phyloP scores from a whole-genome alignment of 2,797 vertebrate genomes.

The Smutsia gigantea region DNA sequence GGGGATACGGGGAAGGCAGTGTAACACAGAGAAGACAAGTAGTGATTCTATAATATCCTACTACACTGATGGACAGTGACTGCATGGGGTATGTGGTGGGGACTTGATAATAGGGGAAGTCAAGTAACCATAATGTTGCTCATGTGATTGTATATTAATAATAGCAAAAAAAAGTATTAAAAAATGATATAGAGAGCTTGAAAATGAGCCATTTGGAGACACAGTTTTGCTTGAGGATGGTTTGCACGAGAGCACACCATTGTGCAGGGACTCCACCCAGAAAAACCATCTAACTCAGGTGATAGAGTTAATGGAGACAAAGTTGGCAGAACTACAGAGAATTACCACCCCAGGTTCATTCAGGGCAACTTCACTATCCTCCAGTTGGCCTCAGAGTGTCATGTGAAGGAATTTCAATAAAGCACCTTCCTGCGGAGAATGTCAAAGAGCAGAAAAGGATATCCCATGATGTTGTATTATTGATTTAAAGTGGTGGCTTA shows the following conservation, averaged over 20 bases:
- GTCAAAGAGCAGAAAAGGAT: background rate
- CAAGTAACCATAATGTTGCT: no score
- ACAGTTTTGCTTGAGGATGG: constrained; percentile 31
- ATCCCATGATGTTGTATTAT: background rate
- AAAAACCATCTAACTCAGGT: background rate
- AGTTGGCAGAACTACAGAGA: background rate
- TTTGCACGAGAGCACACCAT: background rate
- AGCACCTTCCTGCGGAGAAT: background rate
- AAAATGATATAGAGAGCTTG: constrained; percentile 20
- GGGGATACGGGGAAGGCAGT: no score
- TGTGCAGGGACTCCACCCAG: background rate
- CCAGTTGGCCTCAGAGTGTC: background rate
- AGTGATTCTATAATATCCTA: no score
- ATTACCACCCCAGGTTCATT: background rate
- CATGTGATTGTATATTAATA: no score
- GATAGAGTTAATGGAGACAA: background rate
- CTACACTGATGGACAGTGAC: no score
- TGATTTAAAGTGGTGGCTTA: background rate
- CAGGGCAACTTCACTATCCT: background rate
- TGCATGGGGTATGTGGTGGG: no score
- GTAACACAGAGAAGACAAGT: no score
- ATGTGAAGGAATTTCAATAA: background rate
- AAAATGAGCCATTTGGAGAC: constrained; percentile 68
- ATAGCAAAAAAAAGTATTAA: no score
- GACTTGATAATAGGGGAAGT: no score